Base-by-base conservation (phyloP, 2,113 vertebrate genomes). In the Potamarius usumacintae region DNA sequence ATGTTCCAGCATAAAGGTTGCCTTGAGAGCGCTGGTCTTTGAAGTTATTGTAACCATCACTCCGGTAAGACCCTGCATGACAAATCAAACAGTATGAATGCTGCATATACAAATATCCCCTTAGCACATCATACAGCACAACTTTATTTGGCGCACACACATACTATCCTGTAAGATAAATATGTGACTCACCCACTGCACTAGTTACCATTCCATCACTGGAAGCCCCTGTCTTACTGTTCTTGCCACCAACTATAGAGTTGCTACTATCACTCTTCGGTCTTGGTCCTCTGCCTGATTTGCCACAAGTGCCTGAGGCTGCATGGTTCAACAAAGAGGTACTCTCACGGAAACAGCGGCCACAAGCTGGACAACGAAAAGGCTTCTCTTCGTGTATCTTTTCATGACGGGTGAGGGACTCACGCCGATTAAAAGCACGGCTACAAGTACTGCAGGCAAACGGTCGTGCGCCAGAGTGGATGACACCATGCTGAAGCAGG, bases 401-500 rank as follows among this genome's bases (percentile, higher is more conserved):
- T 92, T 97, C 94, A 52, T 99, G 97, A 6, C 97, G 96, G 69
- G 97, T 98, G 84, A 98, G 95, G 93, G 97, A 98, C 94, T 98
- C 97, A 76, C 97, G 94, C 11, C 97, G 96, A 94, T 98, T 98
- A 95, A 99, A 99, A 90, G 96, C 96, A 90, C 97, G 96, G 92
- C 95, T 94, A 90, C 97, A 99, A 72, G 96, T 96, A 0, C 95
- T 94, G 93, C 97, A 98, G 71, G 94, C 96, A 92, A 97, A 98
- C 82, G 97, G 97, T 88, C 96, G 96, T 88, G 97, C 97, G 3
- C 97, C 96, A 0, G 97, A 98, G 93, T 99, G 97, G 93, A 98
- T 96, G 91, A 97, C 97, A 86, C 97, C 97, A 91, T 99, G 97
- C 92, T 98, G 97, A 89, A 98, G 96, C n/a, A 99, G 96, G 91